Base-by-base conservation (phyloP, 2,888 invertebrate genomes). In the Zeuzera pyrina region DNA sequence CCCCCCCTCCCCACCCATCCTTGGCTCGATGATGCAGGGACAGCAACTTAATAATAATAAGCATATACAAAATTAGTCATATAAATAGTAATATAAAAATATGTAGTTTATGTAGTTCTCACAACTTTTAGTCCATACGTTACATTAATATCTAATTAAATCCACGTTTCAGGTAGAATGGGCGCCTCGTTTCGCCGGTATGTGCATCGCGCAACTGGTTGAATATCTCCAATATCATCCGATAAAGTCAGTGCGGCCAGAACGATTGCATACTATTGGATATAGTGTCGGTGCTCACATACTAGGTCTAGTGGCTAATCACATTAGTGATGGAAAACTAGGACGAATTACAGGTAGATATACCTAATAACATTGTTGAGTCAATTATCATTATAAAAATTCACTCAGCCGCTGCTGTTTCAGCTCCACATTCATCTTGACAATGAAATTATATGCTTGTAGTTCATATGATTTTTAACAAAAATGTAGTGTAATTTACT, bases 251-350 rank as follows among this genome's bases (percentile, higher is more conserved):
- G 87, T 91, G 0, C 86, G 83, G 15, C 92, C 93, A 0, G 91
- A 93, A 56, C 85, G 87, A 36, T 63, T 94, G 19, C 94, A 94
- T 62, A 86, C 94, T 1, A 90, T 94, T 34, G 94, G 94, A 0
- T 94, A 94, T 72, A 93, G 93, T 61, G 92, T 94, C 13, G 94
- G 94, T 1, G 93, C 94, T 0, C 94, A 94, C 54, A 94, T 94
- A 36, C 89, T 93, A 3, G 94, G 94, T 0, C 78, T 94, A 25
- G 90, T 92, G 1, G 92, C 94, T 21, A 94, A 94, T 63, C 90
- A 90, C 51, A 61, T 94, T 22, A 74, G 85, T 26, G 86, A 89
- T 50, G 92, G 93, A 22, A 94, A 92, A 69, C 76, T 94, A 30
- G 94, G 94, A 13, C 85, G 94, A 50, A 94, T 94, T 30, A 94